Evolutionary conservation across 2,797 vertebrate genomes (phyloP).

Genomic region (Bufotes viridis): DNA sequence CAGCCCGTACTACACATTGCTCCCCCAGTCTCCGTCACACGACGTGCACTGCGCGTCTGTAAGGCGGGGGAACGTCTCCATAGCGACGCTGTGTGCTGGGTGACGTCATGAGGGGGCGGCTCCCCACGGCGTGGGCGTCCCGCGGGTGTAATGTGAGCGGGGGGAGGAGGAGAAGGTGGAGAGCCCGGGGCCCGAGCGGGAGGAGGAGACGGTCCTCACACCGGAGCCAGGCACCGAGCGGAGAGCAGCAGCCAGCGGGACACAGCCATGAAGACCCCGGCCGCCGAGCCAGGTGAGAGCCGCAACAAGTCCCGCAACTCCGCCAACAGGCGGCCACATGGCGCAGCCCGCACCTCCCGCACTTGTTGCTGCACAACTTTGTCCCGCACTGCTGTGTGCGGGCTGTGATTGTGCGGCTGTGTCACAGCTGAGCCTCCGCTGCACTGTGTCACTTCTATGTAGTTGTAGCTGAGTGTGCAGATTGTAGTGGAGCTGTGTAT

Average conservation of each 20-base stretch:
- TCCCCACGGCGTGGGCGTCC: conserved; percentile 72
- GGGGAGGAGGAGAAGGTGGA: conserved; percentile 67
- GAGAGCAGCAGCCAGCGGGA: conserved; percentile 54
- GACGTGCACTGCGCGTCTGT: conserved; percentile 63
- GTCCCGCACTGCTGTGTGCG: background rate
- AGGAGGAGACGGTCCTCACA: conserved; percentile 44
- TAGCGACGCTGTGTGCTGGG: conserved; percentile 70
- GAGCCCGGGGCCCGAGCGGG: conserved; percentile 71
- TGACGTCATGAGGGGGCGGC: conserved; percentile 76
- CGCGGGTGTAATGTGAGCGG: conserved; percentile 69
- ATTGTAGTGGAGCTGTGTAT: too few relatives aligned
- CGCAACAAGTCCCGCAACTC: background rate
- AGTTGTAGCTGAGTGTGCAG: too few relatives aligned
- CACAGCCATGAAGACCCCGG: conserved; percentile 73
- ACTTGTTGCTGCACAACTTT: conserved; percentile 54
- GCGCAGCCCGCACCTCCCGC: background rate
- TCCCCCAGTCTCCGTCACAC: background rate
- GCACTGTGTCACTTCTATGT: too few relatives aligned
- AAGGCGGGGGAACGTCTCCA: conserved; percentile 71
- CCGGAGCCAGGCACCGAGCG: conserved; percentile 53
- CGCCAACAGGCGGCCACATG: conserved; percentile 22
- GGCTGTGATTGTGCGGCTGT: background rate
- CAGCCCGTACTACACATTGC: background rate
- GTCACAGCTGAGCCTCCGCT: background rate
- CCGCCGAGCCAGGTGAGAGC: conserved; percentile 72